phyloP scores from a whole-genome alignment of 1,140 invertebrate genomes.

The Megalopta genalis region DNA sequence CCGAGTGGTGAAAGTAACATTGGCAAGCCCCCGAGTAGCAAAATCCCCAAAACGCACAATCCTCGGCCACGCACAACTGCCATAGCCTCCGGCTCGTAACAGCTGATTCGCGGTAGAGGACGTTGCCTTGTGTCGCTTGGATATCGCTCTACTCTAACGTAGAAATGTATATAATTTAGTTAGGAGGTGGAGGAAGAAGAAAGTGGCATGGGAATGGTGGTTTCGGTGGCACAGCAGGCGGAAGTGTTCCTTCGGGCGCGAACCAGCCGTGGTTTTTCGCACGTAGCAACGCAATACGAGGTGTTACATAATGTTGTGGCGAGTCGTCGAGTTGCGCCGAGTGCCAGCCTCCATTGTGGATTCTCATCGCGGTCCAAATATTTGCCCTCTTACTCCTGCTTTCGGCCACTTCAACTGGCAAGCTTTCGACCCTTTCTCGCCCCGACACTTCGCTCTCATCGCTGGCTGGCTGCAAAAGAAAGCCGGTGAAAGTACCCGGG shows the following conservation, averaged over 20 bases:
- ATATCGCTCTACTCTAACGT: too few relatives aligned
- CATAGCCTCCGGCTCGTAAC: too few relatives aligned
- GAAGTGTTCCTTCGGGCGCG: neutral
- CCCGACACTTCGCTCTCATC: slow-evolving; percentile 8
- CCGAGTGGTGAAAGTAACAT: too few relatives aligned
- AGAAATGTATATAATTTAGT: slow-evolving; percentile 1
- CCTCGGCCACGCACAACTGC: too few relatives aligned
- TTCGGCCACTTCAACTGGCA: slow-evolving; percentile 3
- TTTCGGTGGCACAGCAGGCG: neutral
- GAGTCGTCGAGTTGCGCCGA: slow-evolving; percentile 31
- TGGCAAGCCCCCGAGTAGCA: too few relatives aligned
- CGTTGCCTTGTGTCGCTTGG: too few relatives aligned
- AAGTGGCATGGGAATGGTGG: neutral
- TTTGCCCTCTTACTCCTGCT: slow-evolving; percentile 50
- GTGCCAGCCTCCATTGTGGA: slow-evolving; percentile 53
- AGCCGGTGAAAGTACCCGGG: slow-evolving; percentile 4
- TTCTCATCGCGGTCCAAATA: slow-evolving; percentile 58
- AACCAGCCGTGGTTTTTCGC: slow-evolving; percentile 35
- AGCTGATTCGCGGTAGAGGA: too few relatives aligned
- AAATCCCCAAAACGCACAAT: too few relatives aligned
- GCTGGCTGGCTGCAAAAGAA: slow-evolving; percentile 29
- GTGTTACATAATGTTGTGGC: slow-evolving; percentile 51
- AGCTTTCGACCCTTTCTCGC: slow-evolving; percentile 35
- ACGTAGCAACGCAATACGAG: slow-evolving; percentile 33
- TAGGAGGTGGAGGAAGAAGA: neutral